Conservation (phyloP, 2,888 invertebrate species). For the Clanis bilineata region DNA sequence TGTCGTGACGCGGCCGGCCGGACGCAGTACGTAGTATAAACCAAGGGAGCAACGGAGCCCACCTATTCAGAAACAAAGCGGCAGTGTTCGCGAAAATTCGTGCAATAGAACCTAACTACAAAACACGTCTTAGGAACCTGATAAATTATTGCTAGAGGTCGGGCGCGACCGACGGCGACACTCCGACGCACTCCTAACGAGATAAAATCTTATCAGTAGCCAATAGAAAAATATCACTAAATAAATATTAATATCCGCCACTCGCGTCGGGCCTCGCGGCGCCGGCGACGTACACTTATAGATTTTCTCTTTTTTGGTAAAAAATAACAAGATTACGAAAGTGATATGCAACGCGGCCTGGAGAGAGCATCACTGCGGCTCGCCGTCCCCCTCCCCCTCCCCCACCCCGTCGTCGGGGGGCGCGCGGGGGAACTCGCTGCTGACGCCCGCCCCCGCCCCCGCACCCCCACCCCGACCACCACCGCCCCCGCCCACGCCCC, state of each 20-base stretch:
- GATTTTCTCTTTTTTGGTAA: conserved; percentile 70
- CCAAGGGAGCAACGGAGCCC: conserved; percentile 59
- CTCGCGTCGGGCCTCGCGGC: conserved; percentile 33
- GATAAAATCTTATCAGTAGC: conserved; percentile 79
- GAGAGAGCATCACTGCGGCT: conserved; percentile 57
- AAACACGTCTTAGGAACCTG: conserved; percentile 82
- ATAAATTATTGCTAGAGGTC: conserved; percentile 81
- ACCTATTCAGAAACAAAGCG: conserved; percentile 72
- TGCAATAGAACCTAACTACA: conserved; percentile 81
- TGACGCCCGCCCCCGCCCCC: conserved; percentile 32
- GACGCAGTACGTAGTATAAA: conserved; percentile 46
- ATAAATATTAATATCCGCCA: conserved; percentile 75
- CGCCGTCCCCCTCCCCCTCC: conserved; percentile 44
- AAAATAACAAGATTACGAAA: conserved; percentile 73
- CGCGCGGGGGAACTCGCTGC: conserved; percentile 30
- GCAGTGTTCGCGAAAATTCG: conserved; percentile 80
- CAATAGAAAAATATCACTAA: conserved; percentile 83
- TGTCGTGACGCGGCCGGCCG: conserved; percentile 38
- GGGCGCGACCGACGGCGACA: conserved; percentile 61
- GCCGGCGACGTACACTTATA: conserved; percentile 35
- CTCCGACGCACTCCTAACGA: conserved; percentile 68
- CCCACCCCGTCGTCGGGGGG: conserved; percentile 6
- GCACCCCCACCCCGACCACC: conserved; percentile 28
- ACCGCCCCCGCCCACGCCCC: conserved; percentile 31
- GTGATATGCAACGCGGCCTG: conserved; percentile 59